Base-by-base conservation (phyloP, 2,888 invertebrate genomes). In the Chironomus riparius region DNA sequence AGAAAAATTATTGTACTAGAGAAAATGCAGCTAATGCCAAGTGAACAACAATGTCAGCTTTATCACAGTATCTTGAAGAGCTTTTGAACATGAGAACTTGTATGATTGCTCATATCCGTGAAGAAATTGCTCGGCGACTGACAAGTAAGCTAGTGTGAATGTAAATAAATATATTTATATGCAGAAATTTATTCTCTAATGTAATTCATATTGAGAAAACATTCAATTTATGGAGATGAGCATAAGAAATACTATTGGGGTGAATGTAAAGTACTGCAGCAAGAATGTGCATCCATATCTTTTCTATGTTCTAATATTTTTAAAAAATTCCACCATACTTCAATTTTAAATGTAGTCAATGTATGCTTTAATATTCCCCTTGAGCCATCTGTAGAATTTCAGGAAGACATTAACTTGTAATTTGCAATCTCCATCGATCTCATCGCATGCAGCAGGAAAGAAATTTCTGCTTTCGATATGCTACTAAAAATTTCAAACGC, bases 341-440 rank as follows among this genome's bases (percentile, higher is more conserved):
- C 38, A 38, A 38, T 38, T 38, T 38, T 38, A 38, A 38, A 38
- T 38, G 38, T 38, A 38, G 38, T 38, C 38, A 38, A 38, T 65
- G 13, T 65, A 24, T 65, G 65, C 65, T 65, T 65, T 65, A 65
- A 65, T 65, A 65, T 65, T 65, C 24, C 62, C 65, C 65, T 65
- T 21, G 65, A 65, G 65, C 12, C 65, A 65, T 72, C 72, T 62
- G 56, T 48, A 65, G 72, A 72, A 38, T 50, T 70, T 56, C 72
- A 72, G 72, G 72, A 72, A 72, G 62, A 62, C 62, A 72, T 72
- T 72, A 71, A 15, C 24, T 65, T 13, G 62, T 72, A 72, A 72
- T 72, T 72, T 72, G 72, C 72, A 72, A 72, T 72, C 72, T 62
- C 50, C 24, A 62, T 62, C 62, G 72, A 72, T 62, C 61, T 72